These are phyloP conservation scores for Lymantria monacha DNA, from an alignment of 2,888 invertebrate species.

Conservation along the genomic window DNA sequence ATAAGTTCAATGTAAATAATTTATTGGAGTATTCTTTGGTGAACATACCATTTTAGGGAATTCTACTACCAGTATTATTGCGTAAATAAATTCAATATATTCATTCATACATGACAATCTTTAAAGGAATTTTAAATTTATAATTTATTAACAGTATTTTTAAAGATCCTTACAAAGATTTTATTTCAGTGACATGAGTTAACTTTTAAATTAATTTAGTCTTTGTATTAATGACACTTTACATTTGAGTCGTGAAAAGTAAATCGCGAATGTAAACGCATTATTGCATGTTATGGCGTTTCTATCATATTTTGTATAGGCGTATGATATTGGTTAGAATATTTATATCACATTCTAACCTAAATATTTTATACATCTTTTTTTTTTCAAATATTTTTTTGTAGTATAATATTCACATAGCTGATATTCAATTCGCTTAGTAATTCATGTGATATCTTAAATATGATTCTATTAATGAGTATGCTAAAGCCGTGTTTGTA, in stretches of 20 bases:
- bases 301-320: neutral
- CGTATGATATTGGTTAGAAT: neutral
- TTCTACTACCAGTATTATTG: neutral
- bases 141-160: neutral
- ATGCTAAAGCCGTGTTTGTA: too few relatives aligned
- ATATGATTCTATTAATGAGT: too few relatives aligned
- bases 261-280: neutral
- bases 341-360: neutral
- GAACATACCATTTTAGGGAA: too few relatives aligned
- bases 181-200: neutral
- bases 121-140: neutral
- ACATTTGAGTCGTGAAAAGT: neutral
- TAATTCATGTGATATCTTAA: too few relatives aligned
- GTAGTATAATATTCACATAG: too few relatives aligned
- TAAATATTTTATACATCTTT: too few relatives aligned
- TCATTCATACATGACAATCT: neutral
- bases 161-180: neutral
- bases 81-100: neutral
- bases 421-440: too few relatives aligned
- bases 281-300: neutral
- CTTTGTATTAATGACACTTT: neutral
- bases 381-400: too few relatives aligned
- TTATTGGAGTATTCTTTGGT: too few relatives aligned
- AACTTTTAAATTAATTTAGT: neutral
- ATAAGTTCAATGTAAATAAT: neutral